Conservation (phyloP, 2,113 vertebrate species). For the Silurus asotus region DNA sequence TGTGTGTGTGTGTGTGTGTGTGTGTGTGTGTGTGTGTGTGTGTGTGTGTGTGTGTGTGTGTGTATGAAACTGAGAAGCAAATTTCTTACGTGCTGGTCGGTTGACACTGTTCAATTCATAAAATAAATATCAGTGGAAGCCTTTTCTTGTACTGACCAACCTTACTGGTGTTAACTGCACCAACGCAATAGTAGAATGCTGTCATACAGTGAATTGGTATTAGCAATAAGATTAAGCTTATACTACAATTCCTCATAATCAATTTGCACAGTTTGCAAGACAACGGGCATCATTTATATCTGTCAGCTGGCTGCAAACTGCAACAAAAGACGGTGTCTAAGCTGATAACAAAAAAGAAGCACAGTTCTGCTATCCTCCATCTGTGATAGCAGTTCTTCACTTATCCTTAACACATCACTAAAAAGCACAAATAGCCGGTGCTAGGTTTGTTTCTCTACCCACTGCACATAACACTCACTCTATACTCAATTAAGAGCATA, state of each 20-base stretch:
- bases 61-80: too few species aligned
- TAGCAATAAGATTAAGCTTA: neutral
- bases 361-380: slow-evolving; percentile 16
- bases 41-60: too few species aligned
- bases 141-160: neutral
- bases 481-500: neutral
- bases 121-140: neutral
- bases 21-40: too few species aligned
- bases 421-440: slow-evolving; percentile 11
- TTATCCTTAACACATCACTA: slow-evolving; percentile 20
- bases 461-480: slow-evolving; percentile 23
- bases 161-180: neutral
- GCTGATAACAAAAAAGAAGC: neutral
- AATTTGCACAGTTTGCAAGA: neutral
- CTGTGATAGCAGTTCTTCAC: slow-evolving; percentile 27
- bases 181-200: neutral
- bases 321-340: neutral
- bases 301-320: neutral
- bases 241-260: neutral
- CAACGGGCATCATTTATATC: neutral
- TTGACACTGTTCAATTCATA: neutral
- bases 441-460: slow-evolving; percentile 1
- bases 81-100: too few species aligned
- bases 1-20: too few species aligned
- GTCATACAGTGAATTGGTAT: neutral